These are phyloP conservation scores for Metopolophium dirhodum DNA, from an alignment of 1,140 invertebrate species.

Conservation along the genomic window DNA sequence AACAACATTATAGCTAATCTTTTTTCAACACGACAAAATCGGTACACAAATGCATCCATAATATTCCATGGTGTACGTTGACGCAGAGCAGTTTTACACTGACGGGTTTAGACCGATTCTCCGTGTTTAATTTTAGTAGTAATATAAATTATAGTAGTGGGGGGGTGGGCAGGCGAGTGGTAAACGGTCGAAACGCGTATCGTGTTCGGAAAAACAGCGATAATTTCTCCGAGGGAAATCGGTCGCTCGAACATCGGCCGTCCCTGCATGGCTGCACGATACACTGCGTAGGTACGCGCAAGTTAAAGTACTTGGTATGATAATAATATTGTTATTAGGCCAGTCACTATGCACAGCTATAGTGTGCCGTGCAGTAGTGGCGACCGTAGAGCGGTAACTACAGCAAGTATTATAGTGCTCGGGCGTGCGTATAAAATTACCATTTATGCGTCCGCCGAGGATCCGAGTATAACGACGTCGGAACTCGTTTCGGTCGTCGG, in stretches of 20 bases:
- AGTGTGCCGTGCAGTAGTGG: too few species aligned
- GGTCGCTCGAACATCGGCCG: background rate
- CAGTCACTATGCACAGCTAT: too few species aligned
- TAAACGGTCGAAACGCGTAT: background rate
- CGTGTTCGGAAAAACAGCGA: background rate
- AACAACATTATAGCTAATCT: too few species aligned
- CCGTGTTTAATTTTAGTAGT: too few species aligned
- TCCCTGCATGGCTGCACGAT: too few species aligned
- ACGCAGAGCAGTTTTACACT: background rate
- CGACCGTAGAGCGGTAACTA: too few species aligned
- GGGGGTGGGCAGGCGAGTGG: background rate
- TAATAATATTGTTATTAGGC: background rate
- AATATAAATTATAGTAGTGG: too few species aligned
- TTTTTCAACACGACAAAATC: too few species aligned
- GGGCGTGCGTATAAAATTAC: conserved; percentile 22
- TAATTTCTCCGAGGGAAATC: background rate
- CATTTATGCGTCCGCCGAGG: background rate
- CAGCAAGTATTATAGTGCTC: background rate
- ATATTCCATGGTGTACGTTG: too few species aligned
- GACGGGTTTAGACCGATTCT: background rate
- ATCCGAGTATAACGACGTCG: background rate
- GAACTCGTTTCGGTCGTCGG: conserved; percentile 7
- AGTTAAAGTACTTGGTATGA: too few species aligned
- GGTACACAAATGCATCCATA: too few species aligned
- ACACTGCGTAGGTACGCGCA: too few species aligned